Evolutionary conservation across 2,113 vertebrate genomes (phyloP).

Genomic region (Tenrec ecaudatus): DNA sequence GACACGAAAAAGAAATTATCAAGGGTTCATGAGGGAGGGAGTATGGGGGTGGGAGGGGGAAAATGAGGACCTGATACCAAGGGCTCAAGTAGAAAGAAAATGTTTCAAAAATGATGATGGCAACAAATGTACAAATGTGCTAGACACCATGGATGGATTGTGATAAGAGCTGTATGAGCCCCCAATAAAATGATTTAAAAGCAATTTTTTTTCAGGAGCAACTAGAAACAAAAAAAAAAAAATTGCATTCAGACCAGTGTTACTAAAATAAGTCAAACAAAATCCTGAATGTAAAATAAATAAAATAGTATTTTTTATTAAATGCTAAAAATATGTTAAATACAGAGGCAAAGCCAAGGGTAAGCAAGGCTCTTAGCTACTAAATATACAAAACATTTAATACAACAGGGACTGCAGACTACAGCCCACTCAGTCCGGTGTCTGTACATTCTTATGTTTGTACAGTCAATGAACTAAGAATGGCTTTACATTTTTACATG

Average conservation of each 20-base stretch:
- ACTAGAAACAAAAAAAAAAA: too few relatives aligned
- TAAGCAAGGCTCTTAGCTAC: not conserved
- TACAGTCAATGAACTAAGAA: slow-evolving; percentile 22
- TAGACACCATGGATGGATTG: too few relatives aligned
- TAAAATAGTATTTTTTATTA: not conserved
- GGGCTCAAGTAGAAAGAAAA: too few relatives aligned
- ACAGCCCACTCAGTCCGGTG: not conserved
- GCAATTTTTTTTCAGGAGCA: too few relatives aligned
- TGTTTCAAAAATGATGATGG: too few relatives aligned
- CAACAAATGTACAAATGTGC: too few relatives aligned
- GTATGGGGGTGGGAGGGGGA: too few relatives aligned
- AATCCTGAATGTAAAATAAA: slow-evolving; percentile 48
- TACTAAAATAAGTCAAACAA: slow-evolving; percentile 10
- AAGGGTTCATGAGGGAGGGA: too few relatives aligned
- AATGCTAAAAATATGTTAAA: not conserved
- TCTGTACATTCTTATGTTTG: not conserved
- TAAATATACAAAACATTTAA: not conserved
- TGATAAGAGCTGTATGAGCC: too few relatives aligned
- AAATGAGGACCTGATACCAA: too few relatives aligned
- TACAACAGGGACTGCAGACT: not conserved
- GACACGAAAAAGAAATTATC: too few relatives aligned
- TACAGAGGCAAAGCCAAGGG: not conserved
- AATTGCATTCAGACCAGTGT: not conserved
- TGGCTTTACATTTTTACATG: slow-evolving; percentile 45
- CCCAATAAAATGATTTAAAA: too few relatives aligned